phyloP scores from a whole-genome alignment of 2,888 invertebrate genomes.

The Sclerodermus sp. region DNA sequence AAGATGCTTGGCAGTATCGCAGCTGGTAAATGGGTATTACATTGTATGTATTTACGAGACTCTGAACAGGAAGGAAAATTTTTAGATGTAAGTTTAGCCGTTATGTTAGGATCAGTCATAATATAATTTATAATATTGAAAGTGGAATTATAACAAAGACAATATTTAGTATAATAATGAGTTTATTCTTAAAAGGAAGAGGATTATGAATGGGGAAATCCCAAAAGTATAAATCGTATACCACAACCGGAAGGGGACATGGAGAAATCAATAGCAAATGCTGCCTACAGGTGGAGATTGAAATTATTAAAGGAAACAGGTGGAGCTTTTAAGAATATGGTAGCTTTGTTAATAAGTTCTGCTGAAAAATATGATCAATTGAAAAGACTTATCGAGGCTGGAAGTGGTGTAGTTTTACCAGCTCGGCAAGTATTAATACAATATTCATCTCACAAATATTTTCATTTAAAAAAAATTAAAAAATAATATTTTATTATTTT shows the following conservation, averaged over 20 bases:
- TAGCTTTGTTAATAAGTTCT: slow-evolving; percentile 65
- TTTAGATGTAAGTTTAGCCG: slow-evolving; percentile 62
- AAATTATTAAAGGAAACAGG: slow-evolving; percentile 57
- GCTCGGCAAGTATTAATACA: slow-evolving; percentile 59
- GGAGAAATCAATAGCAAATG: slow-evolving; percentile 61
- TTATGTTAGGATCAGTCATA: neutral
- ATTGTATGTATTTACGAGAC: slow-evolving; percentile 73
- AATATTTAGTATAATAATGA: too few relatives aligned
- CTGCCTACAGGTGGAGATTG: slow-evolving; percentile 72
- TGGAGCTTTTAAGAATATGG: slow-evolving; percentile 58
- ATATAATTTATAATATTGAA: neutral
- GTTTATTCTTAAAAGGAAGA: slow-evolving; percentile 69
- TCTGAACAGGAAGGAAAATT: slow-evolving; percentile 67
- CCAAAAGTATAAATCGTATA: slow-evolving; percentile 61
- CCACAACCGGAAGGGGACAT: slow-evolving; percentile 56
- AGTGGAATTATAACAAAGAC: neutral
- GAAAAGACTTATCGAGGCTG: slow-evolving; percentile 73
- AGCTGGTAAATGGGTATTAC: slow-evolving; percentile 87
- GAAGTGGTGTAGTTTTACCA: slow-evolving; percentile 71
- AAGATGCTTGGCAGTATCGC: slow-evolving; percentile 86
- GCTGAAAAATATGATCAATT: slow-evolving; percentile 66
- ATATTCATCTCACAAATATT: neutral
- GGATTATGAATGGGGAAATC: slow-evolving; percentile 84
- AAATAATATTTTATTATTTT: neutral
- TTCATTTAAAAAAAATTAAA: neutral